A percentile compares a stretch with the other conserved stretches of the same genome.
phyloP scores from a whole-genome alignment of 2,113 vertebrate species.

The Neodon shergylaensis region DNA sequence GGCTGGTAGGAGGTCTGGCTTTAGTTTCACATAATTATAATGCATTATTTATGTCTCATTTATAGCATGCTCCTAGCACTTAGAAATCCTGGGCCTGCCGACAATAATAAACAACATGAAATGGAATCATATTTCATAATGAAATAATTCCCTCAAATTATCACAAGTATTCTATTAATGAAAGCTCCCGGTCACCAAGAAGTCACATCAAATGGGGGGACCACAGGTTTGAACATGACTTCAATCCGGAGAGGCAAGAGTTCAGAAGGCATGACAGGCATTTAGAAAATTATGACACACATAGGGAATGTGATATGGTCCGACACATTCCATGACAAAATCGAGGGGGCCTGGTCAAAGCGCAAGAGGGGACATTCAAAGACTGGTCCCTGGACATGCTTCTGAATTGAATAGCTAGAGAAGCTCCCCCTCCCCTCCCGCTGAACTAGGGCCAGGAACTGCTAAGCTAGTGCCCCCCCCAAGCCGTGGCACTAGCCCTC shows the following conservation, averaged over 20 bases:
- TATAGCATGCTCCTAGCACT: conserved; percentile 52
- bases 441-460: background rate
- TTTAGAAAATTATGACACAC: conserved; percentile 29
- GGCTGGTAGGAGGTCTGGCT: conserved; percentile 54
- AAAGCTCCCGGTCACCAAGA: conserved; percentile 40
- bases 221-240: background rate
- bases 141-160: conserved; percentile 58
- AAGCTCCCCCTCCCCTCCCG: background rate
- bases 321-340: background rate
- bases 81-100: conserved; percentile 54
- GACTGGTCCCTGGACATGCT: background rate
- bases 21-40: conserved; percentile 55
- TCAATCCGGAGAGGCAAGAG: background rate
- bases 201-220: conserved; percentile 41
- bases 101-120: conserved; percentile 54
- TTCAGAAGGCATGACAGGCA: conserved; percentile 7
- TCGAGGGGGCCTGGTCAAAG: background rate
- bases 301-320: background rate
- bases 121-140: conserved; percentile 52
- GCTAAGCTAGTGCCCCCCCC: background rate
- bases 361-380: background rate
- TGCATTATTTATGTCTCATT: conserved; percentile 65
- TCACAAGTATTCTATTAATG: conserved; percentile 57
- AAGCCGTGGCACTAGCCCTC: background rate
- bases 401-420: background rate